Percentiles rank a stretch among this genome's conserved stretches.
Conservation (phyloP, 2,888 invertebrate genomes). For the Lithophane ornitopus region DNA sequence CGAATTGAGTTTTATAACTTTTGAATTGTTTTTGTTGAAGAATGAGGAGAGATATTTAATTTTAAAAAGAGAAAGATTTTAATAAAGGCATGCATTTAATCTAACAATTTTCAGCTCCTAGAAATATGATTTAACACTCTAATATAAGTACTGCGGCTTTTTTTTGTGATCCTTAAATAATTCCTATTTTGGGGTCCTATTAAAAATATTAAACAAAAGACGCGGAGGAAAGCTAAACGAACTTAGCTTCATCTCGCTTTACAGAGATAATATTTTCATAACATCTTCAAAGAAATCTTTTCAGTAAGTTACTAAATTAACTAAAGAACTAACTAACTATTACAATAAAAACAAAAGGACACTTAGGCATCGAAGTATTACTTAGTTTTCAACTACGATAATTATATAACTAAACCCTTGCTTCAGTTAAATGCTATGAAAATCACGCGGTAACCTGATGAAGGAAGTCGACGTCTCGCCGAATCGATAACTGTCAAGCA, state of each 20-base stretch:
- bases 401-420: slow-evolving; percentile 3
- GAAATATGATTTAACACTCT: not conserved
- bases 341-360: too few species aligned
- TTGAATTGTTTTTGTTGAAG: slow-evolving; percentile 24
- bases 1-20: slow-evolving; percentile 47
- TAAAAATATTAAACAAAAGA: too few species aligned
- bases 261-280: too few species aligned
- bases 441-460: slow-evolving; percentile 36
- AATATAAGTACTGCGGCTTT: not conserved
- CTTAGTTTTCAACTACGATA: not conserved
- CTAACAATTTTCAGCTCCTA: not conserved
- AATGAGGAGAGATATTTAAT: not conserved
- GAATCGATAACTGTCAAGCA: slow-evolving; percentile 64
- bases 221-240: too few species aligned
- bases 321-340: too few species aligned
- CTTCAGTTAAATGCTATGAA: slow-evolving; percentile 33
- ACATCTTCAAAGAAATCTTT: not conserved
- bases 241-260: too few species aligned
- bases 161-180: not conserved
- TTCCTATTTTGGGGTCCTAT: too few species aligned
- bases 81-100: not conserved
- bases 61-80: not conserved
- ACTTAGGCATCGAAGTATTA: too few species aligned
- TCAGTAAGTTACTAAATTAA: not conserved
- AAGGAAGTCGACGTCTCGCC: slow-evolving; percentile 38